Percentiles rank a stretch among this genome's conserved stretches.
Conservation (phyloP, 2,888 invertebrate species). For the Leptinotarsa tumamoca region DNA sequence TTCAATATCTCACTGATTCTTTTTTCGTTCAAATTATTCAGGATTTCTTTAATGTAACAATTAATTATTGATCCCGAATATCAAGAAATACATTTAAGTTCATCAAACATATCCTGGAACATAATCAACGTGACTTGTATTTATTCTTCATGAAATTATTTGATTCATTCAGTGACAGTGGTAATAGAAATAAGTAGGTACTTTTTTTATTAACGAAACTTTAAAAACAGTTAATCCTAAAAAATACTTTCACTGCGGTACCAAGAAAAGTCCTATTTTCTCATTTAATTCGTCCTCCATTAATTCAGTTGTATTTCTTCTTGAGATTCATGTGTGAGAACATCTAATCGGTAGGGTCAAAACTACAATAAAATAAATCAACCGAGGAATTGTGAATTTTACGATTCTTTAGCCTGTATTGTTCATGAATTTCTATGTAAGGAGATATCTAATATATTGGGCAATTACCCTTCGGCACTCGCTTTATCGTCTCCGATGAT, state of each 20-base stretch:
- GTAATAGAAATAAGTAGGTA: too few species aligned
- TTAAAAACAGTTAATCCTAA: too few species aligned
- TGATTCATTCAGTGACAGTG: too few species aligned
- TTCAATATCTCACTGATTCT: too few species aligned
- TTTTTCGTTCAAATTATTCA: too few species aligned
- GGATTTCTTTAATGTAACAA: too few species aligned
- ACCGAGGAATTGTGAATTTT: neutral
- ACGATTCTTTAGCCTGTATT: conserved; percentile 10
- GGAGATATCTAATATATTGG: conserved; percentile 14
- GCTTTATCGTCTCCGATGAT: neutral
- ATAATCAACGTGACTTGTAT: too few species aligned
- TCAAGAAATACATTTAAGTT: too few species aligned
- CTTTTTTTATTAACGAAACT: neutral
- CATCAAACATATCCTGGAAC: too few species aligned
- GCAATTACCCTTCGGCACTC: conserved; percentile 12
- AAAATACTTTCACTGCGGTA: neutral
- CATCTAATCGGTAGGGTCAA: conserved; percentile 2
- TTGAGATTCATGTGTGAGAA: neutral
- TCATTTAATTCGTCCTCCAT: neutral
- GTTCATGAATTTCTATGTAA: conserved; percentile 11
- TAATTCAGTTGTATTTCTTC: neutral
- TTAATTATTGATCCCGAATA: too few species aligned
- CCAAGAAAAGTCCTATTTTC: neutral
- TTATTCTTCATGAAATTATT: too few species aligned
- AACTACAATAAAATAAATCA: conserved; percentile 15